Base-by-base conservation (phyloP, 1,140 invertebrate species). In the Laupala kohalensis region DNA sequence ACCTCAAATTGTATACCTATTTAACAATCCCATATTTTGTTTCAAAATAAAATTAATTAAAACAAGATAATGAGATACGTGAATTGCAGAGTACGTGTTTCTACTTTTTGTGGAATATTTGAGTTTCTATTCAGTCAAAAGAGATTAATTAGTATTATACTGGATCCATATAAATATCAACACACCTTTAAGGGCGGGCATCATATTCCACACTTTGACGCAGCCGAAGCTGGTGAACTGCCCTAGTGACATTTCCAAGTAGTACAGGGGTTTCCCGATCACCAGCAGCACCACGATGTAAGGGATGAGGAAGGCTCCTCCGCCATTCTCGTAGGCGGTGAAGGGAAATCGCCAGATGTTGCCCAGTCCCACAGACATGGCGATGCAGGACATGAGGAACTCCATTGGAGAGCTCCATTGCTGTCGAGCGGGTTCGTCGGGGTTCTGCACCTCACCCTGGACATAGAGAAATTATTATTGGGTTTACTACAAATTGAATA, bases 261-360 rank as follows among this genome's bases (percentile, higher is more conserved):
- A 83, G 75, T 85, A 86, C 73, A 83, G 77, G 0, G 84, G 84
- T 71, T 83, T 81, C 23, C 85, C 85, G 71, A 86, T 81, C 30
- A 86, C 77, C 15, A 86, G 78, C 73, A 88, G 81, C 27, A 89
- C 83, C 15, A 86, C 76, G 25, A 86, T 72, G 75, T 87, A 87
- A 5, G 85, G 85, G 37, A 86, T 82, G 37, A 84, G 74, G 75
- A 86, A 87, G 24, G 85, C 84, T 26, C 85, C 84, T 12, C 77
- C 79, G 9, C 80, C 80, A 72, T 81, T 81, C 65, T 79, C 77
- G 74, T 81, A 82, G 0, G 81, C 82, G 13, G 80, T 79, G 71
- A 80, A 84, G 0, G 83, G 83, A 73, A 84, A 84, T 29, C 84
- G 69, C 84, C 83, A 85, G 27, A 85, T 78, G 74, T 85, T 84